Percentiles rank a stretch among this genome's conserved stretches.
Evolutionary conservation across 2,888 invertebrate genomes (phyloP).

Genomic region (Dryobota labecula): DNA sequence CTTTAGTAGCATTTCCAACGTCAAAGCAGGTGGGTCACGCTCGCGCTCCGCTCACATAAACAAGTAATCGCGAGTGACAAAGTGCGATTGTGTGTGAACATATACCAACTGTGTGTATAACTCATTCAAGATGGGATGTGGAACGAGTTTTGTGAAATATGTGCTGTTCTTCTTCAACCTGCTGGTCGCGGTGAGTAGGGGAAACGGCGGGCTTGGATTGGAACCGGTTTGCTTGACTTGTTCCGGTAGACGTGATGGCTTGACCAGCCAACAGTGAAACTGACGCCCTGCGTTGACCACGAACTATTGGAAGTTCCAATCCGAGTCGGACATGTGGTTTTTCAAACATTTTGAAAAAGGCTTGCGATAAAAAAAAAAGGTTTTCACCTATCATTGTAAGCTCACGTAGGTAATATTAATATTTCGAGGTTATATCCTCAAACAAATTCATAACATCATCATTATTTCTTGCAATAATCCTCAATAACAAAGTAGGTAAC

Average conservation of each 20-base stretch:
- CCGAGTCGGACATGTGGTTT: slow-evolving; percentile 31
- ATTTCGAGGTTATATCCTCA: not conserved
- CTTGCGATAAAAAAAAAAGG: too few species aligned
- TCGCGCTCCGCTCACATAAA: slow-evolving; percentile 65
- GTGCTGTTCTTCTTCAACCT: slow-evolving; percentile 95
- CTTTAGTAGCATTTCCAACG: slow-evolving; percentile 82
- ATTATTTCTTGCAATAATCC: slow-evolving; percentile 4
- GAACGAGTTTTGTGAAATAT: slow-evolving; percentile 95
- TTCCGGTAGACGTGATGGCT: slow-evolving; percentile 81
- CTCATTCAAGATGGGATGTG: slow-evolving; percentile 91
- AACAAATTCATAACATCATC: not conserved
- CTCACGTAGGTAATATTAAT: not conserved
- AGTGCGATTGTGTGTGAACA: slow-evolving; percentile 84
- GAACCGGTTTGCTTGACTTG: slow-evolving; percentile 83
- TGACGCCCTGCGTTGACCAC: slow-evolving; percentile 61
- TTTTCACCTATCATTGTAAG: slow-evolving; percentile 8
- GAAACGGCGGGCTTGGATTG: slow-evolving; percentile 73
- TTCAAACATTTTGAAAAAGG: slow-evolving; percentile 4
- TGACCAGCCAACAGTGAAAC: slow-evolving; percentile 81
- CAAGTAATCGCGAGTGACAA: slow-evolving; percentile 83
- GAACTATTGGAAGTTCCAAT: slow-evolving; percentile 39
- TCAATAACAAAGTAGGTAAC: slow-evolving; percentile 13
- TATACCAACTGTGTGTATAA: slow-evolving; percentile 82
- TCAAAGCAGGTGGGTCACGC: slow-evolving; percentile 65
- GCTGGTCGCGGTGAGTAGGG: slow-evolving; percentile 93